Conservation (phyloP, 2,888 invertebrate genomes). For the Homarus gammarus region DNA sequence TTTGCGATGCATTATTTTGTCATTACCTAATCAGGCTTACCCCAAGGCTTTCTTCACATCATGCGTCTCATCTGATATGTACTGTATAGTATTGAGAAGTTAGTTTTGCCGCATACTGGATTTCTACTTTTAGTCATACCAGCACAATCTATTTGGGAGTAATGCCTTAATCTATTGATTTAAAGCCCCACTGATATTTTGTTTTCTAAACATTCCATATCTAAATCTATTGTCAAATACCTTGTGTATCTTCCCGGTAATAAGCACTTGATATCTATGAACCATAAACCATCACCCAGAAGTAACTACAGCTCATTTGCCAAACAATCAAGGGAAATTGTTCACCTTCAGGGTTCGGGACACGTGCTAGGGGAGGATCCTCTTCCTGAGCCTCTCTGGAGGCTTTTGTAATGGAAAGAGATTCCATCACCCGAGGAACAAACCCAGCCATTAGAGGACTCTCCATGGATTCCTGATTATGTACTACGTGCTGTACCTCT, state of each 20-base stretch:
- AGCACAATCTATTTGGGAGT: not conserved
- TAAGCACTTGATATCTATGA: not conserved
- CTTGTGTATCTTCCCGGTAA: not conserved
- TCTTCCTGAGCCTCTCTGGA: conserved; percentile 25
- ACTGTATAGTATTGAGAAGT: not conserved
- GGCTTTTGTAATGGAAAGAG: conserved; percentile 54
- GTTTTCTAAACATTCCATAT: conserved; percentile 1
- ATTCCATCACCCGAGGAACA: conserved; percentile 66
- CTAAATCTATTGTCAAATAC: not conserved
- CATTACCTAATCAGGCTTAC: conserved; percentile 8
- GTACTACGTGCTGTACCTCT: conserved; percentile 24
- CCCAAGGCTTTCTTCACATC: conserved; percentile 16
- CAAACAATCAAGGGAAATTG: conserved; percentile 12
- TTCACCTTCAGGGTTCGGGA: conserved; percentile 66
- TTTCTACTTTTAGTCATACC: not conserved
- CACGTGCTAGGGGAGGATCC: conserved; percentile 45
- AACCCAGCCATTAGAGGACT: conserved; percentile 34
- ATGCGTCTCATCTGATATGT: not conserved
- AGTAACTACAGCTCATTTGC: conserved; percentile 26
- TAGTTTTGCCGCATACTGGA: not conserved
- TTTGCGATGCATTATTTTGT: not conserved
- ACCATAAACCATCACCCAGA: conserved; percentile 32
- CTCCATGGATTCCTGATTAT: conserved; percentile 16
- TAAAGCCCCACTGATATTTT: not conserved
- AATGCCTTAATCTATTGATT: not conserved